These are phyloP conservation scores for Myopa testacea DNA, from an alignment of 2,888 invertebrate species.

Conservation along the genomic window DNA sequence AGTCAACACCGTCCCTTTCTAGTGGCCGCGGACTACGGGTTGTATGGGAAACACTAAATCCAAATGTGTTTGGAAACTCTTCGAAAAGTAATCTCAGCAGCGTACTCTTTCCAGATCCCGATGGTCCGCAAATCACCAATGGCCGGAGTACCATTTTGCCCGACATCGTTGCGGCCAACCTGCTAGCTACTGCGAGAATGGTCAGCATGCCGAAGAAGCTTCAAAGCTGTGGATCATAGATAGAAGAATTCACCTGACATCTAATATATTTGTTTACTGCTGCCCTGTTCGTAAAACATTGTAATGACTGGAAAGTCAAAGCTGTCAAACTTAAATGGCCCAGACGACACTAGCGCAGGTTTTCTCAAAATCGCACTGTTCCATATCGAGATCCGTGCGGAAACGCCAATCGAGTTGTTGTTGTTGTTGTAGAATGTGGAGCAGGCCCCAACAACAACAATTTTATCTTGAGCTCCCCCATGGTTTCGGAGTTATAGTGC, in stretches of 20 bases:
- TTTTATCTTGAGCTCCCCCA: no score
- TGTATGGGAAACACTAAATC: slow-evolving; percentile 94
- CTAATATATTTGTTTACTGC: no score
- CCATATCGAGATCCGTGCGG: no score
- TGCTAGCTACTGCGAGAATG: slow-evolving; percentile 31
- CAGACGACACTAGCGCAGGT: no score
- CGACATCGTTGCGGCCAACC: slow-evolving; percentile 20
- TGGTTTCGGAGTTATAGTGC: no score
- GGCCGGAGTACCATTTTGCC: slow-evolving; percentile 74
- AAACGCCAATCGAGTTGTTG: no score
- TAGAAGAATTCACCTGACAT: background rate
- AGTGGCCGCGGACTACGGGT: slow-evolving; percentile 83
- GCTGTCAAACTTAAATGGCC: no score
- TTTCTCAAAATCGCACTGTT: no score
- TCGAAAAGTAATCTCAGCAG: slow-evolving; percentile 85
- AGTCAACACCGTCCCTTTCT: slow-evolving; percentile 84
- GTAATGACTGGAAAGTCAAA: no score
- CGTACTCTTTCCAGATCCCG: slow-evolving; percentile 96
- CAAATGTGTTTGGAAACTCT: slow-evolving; percentile 90
- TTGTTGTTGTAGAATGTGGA: no score
- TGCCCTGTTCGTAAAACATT: no score
- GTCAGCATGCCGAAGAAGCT: slow-evolving; percentile 20
- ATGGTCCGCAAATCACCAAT: slow-evolving; percentile 93
- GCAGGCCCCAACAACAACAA: no score
- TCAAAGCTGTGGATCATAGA: background rate